Evolutionary conservation across 2,797 vertebrate species (phyloP).

Genomic region (Lophius americanus): DNA sequence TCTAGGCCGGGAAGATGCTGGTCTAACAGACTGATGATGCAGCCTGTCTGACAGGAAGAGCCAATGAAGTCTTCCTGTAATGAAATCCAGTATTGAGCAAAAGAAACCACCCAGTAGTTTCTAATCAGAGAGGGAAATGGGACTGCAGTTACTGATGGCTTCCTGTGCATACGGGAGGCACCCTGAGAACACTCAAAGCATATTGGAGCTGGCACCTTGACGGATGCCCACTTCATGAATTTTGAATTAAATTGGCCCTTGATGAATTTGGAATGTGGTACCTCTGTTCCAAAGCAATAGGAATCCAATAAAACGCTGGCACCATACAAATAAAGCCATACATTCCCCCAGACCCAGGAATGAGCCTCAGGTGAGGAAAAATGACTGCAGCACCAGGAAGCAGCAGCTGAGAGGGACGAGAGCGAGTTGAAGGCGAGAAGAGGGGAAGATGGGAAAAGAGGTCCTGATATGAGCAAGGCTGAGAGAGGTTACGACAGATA

Average conservation of each 20-base stretch:
- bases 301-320: slow-evolving; percentile 82
- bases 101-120: slow-evolving; percentile 67
- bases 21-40: slow-evolving; percentile 30
- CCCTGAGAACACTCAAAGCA: slow-evolving; percentile 61
- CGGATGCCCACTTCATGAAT: slow-evolving; percentile 81
- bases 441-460: slow-evolving; percentile 64
- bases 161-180: slow-evolving; percentile 52
- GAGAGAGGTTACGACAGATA: slow-evolving; percentile 63
- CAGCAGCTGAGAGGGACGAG: slow-evolving; percentile 64
- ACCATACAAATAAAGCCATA: slow-evolving; percentile 82
- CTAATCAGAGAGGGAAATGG: slow-evolving; percentile 73
- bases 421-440: slow-evolving; percentile 45
- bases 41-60: slow-evolving; percentile 24
- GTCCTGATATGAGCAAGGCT: slow-evolving; percentile 60
- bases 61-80: slow-evolving; percentile 40
- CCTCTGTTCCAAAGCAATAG: slow-evolving; percentile 80
- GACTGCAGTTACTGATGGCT: slow-evolving; percentile 69
- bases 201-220: slow-evolving; percentile 74
- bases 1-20: slow-evolving; percentile 23
- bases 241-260: slow-evolving; percentile 85
- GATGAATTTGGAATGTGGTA: slow-evolving; percentile 82
- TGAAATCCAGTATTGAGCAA: slow-evolving; percentile 62
- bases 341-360: slow-evolving; percentile 74
- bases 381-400: slow-evolving; percentile 78
- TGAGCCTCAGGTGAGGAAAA: slow-evolving; percentile 78